These are phyloP conservation scores for Tragopan temminckii DNA, from an alignment of 2,797 vertebrate species.

Conservation along the genomic window DNA sequence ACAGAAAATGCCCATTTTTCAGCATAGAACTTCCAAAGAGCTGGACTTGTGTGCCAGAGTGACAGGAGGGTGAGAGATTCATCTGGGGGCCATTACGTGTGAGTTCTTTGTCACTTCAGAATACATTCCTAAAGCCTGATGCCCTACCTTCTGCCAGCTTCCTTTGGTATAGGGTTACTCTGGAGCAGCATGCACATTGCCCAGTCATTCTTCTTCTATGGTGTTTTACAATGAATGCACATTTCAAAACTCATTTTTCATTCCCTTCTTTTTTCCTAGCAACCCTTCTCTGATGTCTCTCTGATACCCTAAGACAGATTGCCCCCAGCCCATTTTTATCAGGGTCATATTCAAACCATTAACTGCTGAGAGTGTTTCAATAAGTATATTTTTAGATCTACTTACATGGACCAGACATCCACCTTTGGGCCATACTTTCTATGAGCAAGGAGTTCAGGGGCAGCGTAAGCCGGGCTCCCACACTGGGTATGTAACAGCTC, in stretches of 20 bases:
- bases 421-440: conserved; percentile 91
- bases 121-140: not conserved
- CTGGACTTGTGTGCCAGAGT: not conserved
- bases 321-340: not conserved
- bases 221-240: not conserved
- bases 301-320: not conserved
- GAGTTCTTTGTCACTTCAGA: not conserved
- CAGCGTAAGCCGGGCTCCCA: conserved; percentile 89
- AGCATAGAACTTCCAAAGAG: not conserved
- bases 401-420: conserved; percentile 90
- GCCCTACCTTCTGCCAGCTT: not conserved
- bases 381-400: conserved; percentile 57
- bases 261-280: not conserved
- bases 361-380: not conserved
- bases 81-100: fast-evolving
- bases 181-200: not conserved
- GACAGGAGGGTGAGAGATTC: not conserved
- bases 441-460: conserved; percentile 89
- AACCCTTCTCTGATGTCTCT: not conserved
- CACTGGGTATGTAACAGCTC: conserved; percentile 89
- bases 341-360: not conserved
- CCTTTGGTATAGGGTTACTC: not conserved
- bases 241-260: not conserved
- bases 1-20: not conserved
- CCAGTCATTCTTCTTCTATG: fast-evolving